Percentiles rank a stretch among this genome's conserved stretches.
Evolutionary conservation across 2,888 invertebrate genomes (phyloP).

Genomic region (Mesoligia furuncula): DNA sequence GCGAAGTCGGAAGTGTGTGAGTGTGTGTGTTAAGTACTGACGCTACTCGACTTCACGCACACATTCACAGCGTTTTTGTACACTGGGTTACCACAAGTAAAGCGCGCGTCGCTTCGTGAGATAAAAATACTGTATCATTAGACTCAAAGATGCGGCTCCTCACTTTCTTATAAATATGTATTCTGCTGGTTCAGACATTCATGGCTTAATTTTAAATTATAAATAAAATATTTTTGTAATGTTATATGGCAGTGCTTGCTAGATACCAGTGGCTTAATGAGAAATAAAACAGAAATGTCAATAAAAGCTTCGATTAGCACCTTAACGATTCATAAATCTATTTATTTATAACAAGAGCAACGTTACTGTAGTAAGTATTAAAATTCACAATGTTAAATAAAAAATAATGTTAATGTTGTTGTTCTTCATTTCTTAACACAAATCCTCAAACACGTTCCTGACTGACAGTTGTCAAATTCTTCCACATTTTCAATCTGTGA

Average conservation of each 20-base stretch:
- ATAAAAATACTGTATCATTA: background rate
- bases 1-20: background rate
- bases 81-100: background rate
- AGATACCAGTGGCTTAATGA: slow-evolving; percentile 1
- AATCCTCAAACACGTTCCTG: slow-evolving; percentile 68
- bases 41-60: background rate
- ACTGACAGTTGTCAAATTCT: slow-evolving; percentile 71
- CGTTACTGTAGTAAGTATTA: slow-evolving; percentile 56
- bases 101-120: background rate
- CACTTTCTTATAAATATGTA: background rate
- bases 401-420: slow-evolving; percentile 34
- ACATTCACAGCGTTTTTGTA: background rate
- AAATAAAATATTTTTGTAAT: slow-evolving; percentile 46
- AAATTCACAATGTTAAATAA: slow-evolving; percentile 59
- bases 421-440: slow-evolving; percentile 68
- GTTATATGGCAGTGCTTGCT: slow-evolving; percentile 25
- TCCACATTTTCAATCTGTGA: slow-evolving; percentile 73
- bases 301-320: slow-evolving; percentile 43
- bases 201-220: slow-evolving; percentile 9
- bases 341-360: slow-evolving; percentile 55
- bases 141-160: background rate
- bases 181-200: slow-evolving; percentile 45
- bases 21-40: background rate
- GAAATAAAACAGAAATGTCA: background rate
- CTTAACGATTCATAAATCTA: slow-evolving; percentile 48